Evolutionary conservation across 2,888 invertebrate genomes (phyloP).

Genomic region (Andrena haemorrhoa): DNA sequence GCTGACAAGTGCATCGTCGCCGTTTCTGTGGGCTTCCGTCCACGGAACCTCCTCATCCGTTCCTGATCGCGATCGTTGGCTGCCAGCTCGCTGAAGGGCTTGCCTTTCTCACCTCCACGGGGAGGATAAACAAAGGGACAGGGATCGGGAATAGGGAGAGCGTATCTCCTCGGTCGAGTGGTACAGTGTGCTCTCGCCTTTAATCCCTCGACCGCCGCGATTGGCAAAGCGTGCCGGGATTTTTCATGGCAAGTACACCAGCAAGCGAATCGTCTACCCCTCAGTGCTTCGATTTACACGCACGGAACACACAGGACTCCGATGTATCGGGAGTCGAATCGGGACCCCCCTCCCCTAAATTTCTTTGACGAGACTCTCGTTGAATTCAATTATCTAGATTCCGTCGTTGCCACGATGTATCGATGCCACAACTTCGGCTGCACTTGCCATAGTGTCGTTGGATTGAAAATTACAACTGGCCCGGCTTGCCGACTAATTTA

Average conservation of each 20-base stretch:
- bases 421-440: slow-evolving; percentile 3
- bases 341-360: background rate
- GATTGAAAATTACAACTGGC: slow-evolving; percentile 48
- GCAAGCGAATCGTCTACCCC: background rate
- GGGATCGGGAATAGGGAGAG: background rate
- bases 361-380: background rate
- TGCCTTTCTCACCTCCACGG: background rate
- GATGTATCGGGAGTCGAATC: background rate
- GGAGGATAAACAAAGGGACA: slow-evolving; percentile 25
- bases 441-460: background rate
- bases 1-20: slow-evolving; percentile 60
- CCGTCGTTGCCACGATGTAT: slow-evolving; percentile 13
- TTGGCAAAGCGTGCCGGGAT: slow-evolving; percentile 55
- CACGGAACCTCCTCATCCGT: slow-evolving; percentile 5
- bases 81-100: background rate
- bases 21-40: slow-evolving; percentile 26
- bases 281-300: background rate
- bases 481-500: slow-evolving; percentile 55
- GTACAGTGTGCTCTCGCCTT: slow-evolving; percentile 64
- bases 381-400: slow-evolving; percentile 42
- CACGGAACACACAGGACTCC: background rate
- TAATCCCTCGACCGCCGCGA: slow-evolving; percentile 63
- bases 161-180: slow-evolving; percentile 16
- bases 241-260: slow-evolving; percentile 43
- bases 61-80: background rate